Evolutionary conservation across 2,888 invertebrate genomes (phyloP).

Genomic region (Cremastobaeus sp.): DNA sequence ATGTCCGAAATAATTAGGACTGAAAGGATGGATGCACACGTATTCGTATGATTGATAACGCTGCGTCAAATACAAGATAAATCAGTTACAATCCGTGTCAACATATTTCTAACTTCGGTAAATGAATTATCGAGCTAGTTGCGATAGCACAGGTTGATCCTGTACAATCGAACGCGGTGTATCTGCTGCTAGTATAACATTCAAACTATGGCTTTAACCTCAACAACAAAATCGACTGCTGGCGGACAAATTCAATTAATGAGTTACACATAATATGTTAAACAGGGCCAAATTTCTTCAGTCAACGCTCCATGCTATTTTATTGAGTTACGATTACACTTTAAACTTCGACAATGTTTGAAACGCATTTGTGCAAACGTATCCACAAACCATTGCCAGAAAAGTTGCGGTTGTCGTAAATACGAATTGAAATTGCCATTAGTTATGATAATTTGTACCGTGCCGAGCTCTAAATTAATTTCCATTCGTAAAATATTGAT

Average conservation of each 20-base stretch:
- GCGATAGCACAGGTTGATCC: constrained; percentile 33
- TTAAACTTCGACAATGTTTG: constrained; percentile 19
- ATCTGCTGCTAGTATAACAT: constrained; percentile 18
- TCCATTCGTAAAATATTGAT: no score
- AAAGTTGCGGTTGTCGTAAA: no score
- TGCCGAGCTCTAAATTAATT: no score
- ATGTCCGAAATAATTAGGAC: constrained; percentile 21
- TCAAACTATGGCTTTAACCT: constrained; percentile 30
- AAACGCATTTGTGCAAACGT: constrained; percentile 9
- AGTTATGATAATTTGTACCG: no score
- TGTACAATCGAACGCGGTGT: constrained; percentile 19
- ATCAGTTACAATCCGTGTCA: constrained; percentile 40
- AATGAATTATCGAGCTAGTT: constrained; percentile 42
- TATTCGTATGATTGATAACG: constrained; percentile 37
- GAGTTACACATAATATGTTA: constrained; percentile 33
- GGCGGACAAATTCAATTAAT: constrained; percentile 24
- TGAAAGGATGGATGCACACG: neutral
- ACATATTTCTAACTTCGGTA: constrained; percentile 52
- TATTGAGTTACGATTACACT: constrained; percentile 33
- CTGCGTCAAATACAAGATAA: constrained; percentile 33
- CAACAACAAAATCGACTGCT: constrained; percentile 28
- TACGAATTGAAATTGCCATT: no score
- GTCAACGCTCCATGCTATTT: constrained; percentile 29
- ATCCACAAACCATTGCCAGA: no score
- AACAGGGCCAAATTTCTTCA: constrained; percentile 15